These are phyloP conservation scores for Muricea muricata DNA, from an alignment of 92 coral and sea anemone genomes.

Conservation along the genomic window DNA sequence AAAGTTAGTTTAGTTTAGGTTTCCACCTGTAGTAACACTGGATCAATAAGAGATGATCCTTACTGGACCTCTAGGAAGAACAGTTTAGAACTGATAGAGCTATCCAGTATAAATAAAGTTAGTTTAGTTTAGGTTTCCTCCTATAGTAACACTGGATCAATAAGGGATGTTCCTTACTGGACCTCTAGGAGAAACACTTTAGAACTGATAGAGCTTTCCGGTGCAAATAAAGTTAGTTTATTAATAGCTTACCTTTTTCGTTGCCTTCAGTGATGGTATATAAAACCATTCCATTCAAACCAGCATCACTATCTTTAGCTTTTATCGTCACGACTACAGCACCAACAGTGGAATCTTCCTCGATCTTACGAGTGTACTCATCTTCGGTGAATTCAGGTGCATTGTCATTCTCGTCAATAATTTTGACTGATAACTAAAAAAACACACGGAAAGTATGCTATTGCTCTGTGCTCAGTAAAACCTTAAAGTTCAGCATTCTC, in stretches of 20 bases:
- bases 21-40: too few species aligned
- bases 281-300: constrained; percentile 72
- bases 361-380: constrained; percentile 75
- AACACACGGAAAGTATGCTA: not conserved
- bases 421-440: constrained; percentile 28
- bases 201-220: not conserved
- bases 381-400: constrained; percentile 76
- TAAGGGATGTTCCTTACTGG: not conserved
- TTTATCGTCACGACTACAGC: constrained; percentile 69
- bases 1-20: too few species aligned
- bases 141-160: not conserved
- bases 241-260: not conserved
- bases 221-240: not conserved
- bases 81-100: too few species aligned
- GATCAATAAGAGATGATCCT: too few species aligned
- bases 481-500: too few species aligned
- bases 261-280: constrained; percentile 80
- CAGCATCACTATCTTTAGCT: constrained; percentile 85
- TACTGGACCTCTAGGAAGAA: too few species aligned
- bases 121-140: not conserved
- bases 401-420: constrained; percentile 90
- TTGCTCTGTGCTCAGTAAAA: too few species aligned
- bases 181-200: not conserved
- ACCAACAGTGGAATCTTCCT: constrained; percentile 82
- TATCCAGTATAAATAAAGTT: not conserved